Conservation (phyloP, 2,113 vertebrate genomes). For the Smithornis capensis region DNA sequence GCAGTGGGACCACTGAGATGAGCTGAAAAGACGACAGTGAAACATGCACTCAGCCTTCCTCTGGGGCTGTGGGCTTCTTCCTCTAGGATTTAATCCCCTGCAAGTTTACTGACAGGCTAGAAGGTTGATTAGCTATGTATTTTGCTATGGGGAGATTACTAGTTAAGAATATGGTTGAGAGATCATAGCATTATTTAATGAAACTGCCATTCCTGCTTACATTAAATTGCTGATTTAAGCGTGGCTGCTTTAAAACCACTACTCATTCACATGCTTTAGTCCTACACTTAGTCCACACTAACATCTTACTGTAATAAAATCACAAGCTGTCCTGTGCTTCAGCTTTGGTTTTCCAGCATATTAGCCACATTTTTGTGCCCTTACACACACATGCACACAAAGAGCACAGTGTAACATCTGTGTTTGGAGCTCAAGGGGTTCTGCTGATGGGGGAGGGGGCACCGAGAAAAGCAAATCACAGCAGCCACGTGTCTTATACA, state of each 20-base stretch:
- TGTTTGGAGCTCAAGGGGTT: slow-evolving; percentile 54
- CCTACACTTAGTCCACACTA: neutral
- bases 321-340: neutral
- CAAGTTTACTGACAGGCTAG: slow-evolving; percentile 67
- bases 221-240: slow-evolving; percentile 46
- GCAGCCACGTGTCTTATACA: slow-evolving; percentile 55
- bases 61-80: slow-evolving; percentile 72
- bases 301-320: neutral
- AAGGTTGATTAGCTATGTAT: slow-evolving; percentile 72
- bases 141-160: slow-evolving; percentile 66
- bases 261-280: neutral
- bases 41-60: slow-evolving; percentile 77
- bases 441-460: slow-evolving; percentile 59
- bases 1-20: slow-evolving; percentile 82
- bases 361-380: neutral
- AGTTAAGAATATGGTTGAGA: slow-evolving; percentile 60
- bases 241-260: slow-evolving; percentile 41
- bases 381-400: slow-evolving; percentile 19
- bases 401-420: slow-evolving; percentile 38
- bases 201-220: slow-evolving; percentile 50
- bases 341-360: slow-evolving; percentile 8
- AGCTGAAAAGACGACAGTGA: slow-evolving; percentile 79
- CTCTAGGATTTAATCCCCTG: slow-evolving; percentile 75
- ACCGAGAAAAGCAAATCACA: slow-evolving; percentile 66
- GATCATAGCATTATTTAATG: slow-evolving; percentile 67